phyloP scores from a whole-genome alignment of 2,888 invertebrate species.

The Nebria brevicollis region DNA sequence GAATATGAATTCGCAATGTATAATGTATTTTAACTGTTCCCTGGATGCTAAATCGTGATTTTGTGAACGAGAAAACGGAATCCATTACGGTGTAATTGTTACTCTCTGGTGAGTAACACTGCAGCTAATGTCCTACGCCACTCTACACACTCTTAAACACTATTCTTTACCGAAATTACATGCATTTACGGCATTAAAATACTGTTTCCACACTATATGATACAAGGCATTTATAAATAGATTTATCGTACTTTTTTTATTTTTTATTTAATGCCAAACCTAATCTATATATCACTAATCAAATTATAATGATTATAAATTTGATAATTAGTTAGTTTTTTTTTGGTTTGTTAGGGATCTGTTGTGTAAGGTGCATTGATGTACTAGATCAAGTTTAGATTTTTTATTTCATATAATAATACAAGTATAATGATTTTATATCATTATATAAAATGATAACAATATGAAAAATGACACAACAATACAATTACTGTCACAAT shows the following conservation, averaged over 20 bases:
- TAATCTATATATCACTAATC: too few relatives aligned
- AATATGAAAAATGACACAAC: not conserved
- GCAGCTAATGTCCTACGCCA: slow-evolving; percentile 12
- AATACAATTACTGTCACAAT: not conserved
- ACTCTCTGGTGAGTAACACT: not conserved
- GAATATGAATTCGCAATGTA: slow-evolving; percentile 37
- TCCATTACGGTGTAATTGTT: slow-evolving; percentile 46
- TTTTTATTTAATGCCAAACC: too few relatives aligned
- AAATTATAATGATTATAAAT: too few relatives aligned
- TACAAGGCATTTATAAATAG: not conserved
- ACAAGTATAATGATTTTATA: not conserved
- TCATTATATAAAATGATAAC: not conserved
- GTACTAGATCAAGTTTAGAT: too few relatives aligned
- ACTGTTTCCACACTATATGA: not conserved
- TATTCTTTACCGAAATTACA: not conserved
- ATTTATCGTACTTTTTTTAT: too few relatives aligned
- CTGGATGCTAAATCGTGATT: not conserved
- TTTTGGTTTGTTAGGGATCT: too few relatives aligned
- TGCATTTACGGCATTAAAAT: not conserved
- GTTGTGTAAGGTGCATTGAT: too few relatives aligned
- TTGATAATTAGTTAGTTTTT: too few relatives aligned
- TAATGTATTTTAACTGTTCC: slow-evolving; percentile 12
- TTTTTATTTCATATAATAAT: too few relatives aligned
- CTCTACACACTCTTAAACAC: not conserved
- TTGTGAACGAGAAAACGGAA: slow-evolving; percentile 34